Evolutionary conservation across 2,888 invertebrate genomes (phyloP), one percentile per base, ranked within the genome.

Genomic region (Saturnia japonica): DNA sequence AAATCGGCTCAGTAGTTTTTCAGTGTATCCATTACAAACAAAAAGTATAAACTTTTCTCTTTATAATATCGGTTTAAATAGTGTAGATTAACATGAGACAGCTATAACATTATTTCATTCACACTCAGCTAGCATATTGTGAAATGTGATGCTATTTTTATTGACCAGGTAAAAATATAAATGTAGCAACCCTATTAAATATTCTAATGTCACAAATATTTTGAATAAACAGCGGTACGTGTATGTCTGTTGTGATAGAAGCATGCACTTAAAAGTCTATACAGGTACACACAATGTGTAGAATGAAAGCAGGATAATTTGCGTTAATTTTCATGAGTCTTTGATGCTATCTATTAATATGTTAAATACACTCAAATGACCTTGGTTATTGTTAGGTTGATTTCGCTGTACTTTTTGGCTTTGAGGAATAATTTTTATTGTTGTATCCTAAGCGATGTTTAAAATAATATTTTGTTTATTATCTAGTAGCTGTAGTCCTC

Each of bases 261-360:
- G 16, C n/a, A 64, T 64, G 64, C 64, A 64, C 34, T 64, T 34
- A 64, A 64, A 64, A 19, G 64, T 57, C 57, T 57, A 25, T 57
- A 57, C 25, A 57, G 12, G 25, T 57, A 25, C 57, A 51, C 47
- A 57, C 57, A 57, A 57, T 57, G 14, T 57, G 12, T 57, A 57
- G 57, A 57, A 57, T 57, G 25, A 57, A 57, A 57, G 14, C 57
- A 25, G 19, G 4, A 25, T 57, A 57, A 57, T 57, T 57, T 57
- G 22, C 57, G 57, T 25, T 57, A 57, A 57, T 57, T 57, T 57
- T 57, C 57, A 57, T 57, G 25, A 57, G 57, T 25, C 14, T 25
- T 57, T 25, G 4, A 57, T 25, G 57, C 14, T 3, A 25, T 57
- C 14, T 57, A 25, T 57, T 25, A 57, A 57, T 57, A 19, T 14